Evolutionary conservation across 2,113 vertebrate genomes (phyloP).

Genomic region (Oreochromis aureus): DNA sequence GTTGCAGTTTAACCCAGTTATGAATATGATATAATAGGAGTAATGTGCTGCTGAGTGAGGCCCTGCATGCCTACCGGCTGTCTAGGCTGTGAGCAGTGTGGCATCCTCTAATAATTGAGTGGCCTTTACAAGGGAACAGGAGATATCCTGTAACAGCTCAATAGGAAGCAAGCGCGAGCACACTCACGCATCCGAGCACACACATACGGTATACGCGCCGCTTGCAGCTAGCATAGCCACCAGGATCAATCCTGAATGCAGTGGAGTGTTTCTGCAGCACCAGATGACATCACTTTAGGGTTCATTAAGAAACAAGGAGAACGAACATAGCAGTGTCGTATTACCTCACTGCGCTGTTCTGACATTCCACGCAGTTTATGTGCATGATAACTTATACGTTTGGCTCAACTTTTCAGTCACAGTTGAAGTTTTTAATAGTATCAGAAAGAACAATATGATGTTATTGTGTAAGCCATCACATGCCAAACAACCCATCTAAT

Average conservation of each 20-base stretch:
- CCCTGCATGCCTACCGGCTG: neutral
- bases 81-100: neutral
- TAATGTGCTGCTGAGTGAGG: neutral
- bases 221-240: constrained; percentile 5
- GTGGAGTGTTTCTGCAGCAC: constrained; percentile 19
- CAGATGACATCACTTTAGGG: constrained; percentile 30
- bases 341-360: neutral
- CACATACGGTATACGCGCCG: neutral
- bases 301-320: neutral
- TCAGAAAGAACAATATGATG: neutral
- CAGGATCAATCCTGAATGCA: constrained; percentile 36
- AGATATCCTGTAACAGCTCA: constrained; percentile 30
- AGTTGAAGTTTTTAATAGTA: neutral
- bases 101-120: constrained; percentile 21
- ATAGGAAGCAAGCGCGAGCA: neutral
- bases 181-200: neutral
- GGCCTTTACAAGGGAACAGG: constrained; percentile 9
- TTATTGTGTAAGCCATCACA: neutral
- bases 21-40: neutral
- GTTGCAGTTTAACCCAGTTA: neutral
- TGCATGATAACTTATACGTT: neutral
- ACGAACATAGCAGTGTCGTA: constrained; percentile 2
- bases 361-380: neutral
- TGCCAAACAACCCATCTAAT: neutral
- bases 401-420: neutral